These are phyloP conservation scores for Fragum sueziense DNA, from an alignment of 2,888 invertebrate species.

Conservation along the genomic window DNA sequence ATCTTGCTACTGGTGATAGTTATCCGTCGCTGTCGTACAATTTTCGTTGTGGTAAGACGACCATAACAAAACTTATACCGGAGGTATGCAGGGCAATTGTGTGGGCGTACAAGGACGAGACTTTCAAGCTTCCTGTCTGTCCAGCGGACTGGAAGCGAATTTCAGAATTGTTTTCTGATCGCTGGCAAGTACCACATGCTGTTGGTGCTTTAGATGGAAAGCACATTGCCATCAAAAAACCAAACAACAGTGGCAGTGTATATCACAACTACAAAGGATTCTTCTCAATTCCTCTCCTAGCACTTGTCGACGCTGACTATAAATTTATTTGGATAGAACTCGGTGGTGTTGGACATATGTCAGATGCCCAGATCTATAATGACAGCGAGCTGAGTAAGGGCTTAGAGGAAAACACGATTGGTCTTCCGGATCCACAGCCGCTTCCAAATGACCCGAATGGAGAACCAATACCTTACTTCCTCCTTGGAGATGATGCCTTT, in stretches of 20 bases:
- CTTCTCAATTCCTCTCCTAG: conserved; percentile 21
- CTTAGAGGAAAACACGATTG: conserved; percentile 35
- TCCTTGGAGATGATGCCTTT: conserved; percentile 61
- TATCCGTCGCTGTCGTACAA: conserved; percentile 38
- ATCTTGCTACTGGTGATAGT: conserved; percentile 26
- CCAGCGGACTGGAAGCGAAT: conserved; percentile 26
- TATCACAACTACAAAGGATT: conserved; percentile 41
- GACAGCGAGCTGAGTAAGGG: conserved; percentile 34
- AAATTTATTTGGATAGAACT: conserved; percentile 58
- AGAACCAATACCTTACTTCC: conserved; percentile 54
- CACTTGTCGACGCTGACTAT: conserved; percentile 57
- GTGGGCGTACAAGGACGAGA: conserved; percentile 50
- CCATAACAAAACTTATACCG: conserved; percentile 47
- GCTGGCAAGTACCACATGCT: conserved; percentile 26
- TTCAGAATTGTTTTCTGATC: conserved; percentile 10
- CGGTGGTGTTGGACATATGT: conserved; percentile 41
- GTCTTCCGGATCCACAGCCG: conserved; percentile 52
- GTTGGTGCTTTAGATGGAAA: conserved; percentile 26
- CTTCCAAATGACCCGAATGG: conserved; percentile 47
- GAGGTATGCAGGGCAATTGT: conserved; percentile 60
- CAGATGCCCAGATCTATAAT: conserved; percentile 50
- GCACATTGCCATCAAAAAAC: conserved; percentile 22
- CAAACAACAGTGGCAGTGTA: conserved; percentile 27
- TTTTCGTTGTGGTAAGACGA: conserved; percentile 61
- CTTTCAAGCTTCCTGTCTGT: conserved; percentile 38